Percentiles rank a stretch among this genome's conserved stretches.
Conservation (phyloP, 2,113 vertebrate genomes). For the Barnardius zonarius region DNA sequence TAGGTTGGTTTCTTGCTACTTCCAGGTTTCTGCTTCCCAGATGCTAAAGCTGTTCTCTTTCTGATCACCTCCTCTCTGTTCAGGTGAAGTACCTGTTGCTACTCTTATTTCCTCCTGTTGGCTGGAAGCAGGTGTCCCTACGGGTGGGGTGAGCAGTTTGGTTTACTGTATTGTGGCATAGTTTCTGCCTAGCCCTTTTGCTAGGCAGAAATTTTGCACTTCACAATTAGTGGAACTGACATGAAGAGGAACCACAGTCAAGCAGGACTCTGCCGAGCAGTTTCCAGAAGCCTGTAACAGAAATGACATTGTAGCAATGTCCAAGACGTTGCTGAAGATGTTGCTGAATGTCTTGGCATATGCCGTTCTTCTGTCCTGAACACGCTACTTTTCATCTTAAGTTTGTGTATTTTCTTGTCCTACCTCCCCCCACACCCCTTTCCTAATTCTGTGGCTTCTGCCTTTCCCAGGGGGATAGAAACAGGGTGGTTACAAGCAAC, state of each 20-base stretch:
- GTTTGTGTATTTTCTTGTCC: not conserved
- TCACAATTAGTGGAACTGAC: not conserved
- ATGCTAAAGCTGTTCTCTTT: not conserved
- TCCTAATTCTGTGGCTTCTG: not conserved
- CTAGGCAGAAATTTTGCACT: not conserved
- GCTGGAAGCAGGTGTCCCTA: not conserved
- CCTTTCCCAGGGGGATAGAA: not conserved
- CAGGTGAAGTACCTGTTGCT: not conserved
- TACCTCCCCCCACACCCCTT: fast-evolving
- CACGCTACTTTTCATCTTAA: not conserved
- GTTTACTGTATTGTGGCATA: not conserved
- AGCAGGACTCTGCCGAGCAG: not conserved
- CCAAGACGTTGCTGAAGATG: not conserved
- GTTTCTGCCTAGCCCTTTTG: not conserved
- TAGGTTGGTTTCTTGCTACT: not conserved
- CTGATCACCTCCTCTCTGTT: not conserved
- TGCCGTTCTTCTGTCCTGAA: not conserved
- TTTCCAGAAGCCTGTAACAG: not conserved
- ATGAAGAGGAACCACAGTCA: not conserved
- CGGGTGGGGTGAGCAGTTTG: not conserved
- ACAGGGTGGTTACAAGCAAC: not conserved
- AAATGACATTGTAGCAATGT: not conserved
- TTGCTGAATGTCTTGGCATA: not conserved
- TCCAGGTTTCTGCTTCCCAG: not conserved
- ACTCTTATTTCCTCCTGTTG: not conserved